A percentile compares a stretch with the other conserved stretches of the same genome.
phyloP scores from a whole-genome alignment of 2,888 invertebrate species.

The Lycaena phlaeas region DNA sequence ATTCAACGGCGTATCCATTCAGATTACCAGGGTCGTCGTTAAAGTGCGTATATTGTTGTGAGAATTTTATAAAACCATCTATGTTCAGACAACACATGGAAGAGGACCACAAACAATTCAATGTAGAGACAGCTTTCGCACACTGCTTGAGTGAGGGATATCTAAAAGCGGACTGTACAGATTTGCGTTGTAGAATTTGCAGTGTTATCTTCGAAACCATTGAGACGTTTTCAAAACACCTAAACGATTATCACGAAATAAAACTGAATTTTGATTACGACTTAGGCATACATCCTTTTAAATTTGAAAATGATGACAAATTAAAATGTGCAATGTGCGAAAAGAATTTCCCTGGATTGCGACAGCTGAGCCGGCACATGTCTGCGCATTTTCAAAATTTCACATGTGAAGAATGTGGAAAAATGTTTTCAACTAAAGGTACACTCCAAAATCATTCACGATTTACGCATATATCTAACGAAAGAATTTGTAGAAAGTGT shows the following conservation, averaged over 20 bases:
- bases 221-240: slow-evolving; percentile 28
- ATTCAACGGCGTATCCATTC: slow-evolving; percentile 40
- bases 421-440: slow-evolving; percentile 27
- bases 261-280: slow-evolving; percentile 26
- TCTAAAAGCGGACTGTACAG: slow-evolving; percentile 32
- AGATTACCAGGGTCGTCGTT: slow-evolving; percentile 32
- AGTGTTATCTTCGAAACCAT: slow-evolving; percentile 21
- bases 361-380: slow-evolving; percentile 33
- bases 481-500: slow-evolving; percentile 29
- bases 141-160: slow-evolving; percentile 25
- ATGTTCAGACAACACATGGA: slow-evolving; percentile 30
- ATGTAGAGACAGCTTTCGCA: slow-evolving; percentile 24
- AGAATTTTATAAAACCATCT: slow-evolving; percentile 27
- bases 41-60: slow-evolving; percentile 37
- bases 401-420: slow-evolving; percentile 38
- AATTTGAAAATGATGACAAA: slow-evolving; percentile 24
- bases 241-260: slow-evolving; percentile 25
- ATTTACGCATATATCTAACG: slow-evolving; percentile 24
- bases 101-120: slow-evolving; percentile 27
- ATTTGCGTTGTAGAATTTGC: slow-evolving; percentile 34
- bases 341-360: slow-evolving; percentile 28
- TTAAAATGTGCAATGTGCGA: slow-evolving; percentile 30
- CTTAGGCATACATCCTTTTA: slow-evolving; percentile 34
- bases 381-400: slow-evolving; percentile 32
- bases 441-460: slow-evolving; percentile 28